Percentiles rank a stretch among this genome's conserved stretches.
Evolutionary conservation across 2,113 vertebrate genomes (phyloP).

Genomic region (Agelaius tricolor): DNA sequence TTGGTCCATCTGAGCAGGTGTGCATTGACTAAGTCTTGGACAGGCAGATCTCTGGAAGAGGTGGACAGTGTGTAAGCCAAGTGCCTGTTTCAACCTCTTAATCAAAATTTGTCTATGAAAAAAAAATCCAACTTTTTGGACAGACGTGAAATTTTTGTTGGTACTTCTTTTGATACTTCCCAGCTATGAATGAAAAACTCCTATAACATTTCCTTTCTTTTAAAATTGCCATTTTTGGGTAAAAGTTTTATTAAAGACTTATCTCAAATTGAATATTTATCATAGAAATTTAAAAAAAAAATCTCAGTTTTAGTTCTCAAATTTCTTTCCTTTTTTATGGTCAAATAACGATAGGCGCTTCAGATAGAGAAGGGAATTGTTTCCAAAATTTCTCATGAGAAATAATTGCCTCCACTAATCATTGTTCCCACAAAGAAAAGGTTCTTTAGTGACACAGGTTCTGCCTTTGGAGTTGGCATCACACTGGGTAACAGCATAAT

Average conservation of each 20-base stretch:
- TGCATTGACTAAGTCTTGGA: neutral
- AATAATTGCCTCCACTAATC: slow-evolving; percentile 39
- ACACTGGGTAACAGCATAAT: slow-evolving; percentile 54
- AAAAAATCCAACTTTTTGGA: neutral
- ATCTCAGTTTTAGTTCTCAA: neutral
- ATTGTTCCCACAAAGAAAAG: slow-evolving; percentile 20
- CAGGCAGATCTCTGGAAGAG: neutral
- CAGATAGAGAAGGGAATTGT: neutral
- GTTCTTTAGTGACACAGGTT: slow-evolving; percentile 50
- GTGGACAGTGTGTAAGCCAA: neutral
- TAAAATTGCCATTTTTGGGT: neutral
- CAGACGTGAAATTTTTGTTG: rapidly evolving
- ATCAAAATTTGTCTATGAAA: neutral
- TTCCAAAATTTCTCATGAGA: neutral
- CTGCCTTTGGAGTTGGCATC: slow-evolving; percentile 66
- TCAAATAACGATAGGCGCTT: neutral
- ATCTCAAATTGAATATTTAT: neutral
- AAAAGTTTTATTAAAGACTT: neutral
- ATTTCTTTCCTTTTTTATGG: neutral
- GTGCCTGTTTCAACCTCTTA: neutral
- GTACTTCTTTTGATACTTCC: neutral
- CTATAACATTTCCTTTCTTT: neutral
- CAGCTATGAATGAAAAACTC: rapidly evolving
- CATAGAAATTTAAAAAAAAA: neutral
- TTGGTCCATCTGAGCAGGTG: neutral